A percentile compares a stretch with the other conserved stretches of the same genome.
phyloP scores from a whole-genome alignment of 2,888 invertebrate genomes.

The Eilema depressum region DNA sequence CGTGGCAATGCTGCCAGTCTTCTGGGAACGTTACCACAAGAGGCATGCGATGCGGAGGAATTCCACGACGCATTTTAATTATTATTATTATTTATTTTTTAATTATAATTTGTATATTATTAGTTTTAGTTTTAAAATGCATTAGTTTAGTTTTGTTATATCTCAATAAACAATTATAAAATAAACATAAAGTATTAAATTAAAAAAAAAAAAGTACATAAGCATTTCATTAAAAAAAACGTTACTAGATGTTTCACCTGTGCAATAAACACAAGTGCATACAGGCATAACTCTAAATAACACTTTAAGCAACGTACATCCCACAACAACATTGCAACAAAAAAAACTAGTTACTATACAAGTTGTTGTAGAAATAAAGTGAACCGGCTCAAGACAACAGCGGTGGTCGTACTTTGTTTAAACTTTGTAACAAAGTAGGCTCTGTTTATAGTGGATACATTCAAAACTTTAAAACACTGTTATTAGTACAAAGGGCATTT shows the following conservation, averaged over 20 bases:
- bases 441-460: background rate
- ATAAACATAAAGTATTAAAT: too few relatives aligned
- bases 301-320: background rate
- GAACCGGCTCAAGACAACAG: background rate
- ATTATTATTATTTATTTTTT: too few relatives aligned
- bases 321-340: background rate
- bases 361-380: conserved; percentile 6
- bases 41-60: too few relatives aligned
- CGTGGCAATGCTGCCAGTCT: too few relatives aligned
- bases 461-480: background rate
- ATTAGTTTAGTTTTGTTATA: too few relatives aligned
- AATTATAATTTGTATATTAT: too few relatives aligned
- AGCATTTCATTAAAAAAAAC: too few relatives aligned
- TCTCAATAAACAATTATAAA: too few relatives aligned
- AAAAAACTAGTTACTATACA: background rate
- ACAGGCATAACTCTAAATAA: background rate
- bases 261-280: background rate
- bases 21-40: too few relatives aligned
- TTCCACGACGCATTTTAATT: too few relatives aligned
- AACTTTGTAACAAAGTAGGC: background rate
- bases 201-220: too few relatives aligned
- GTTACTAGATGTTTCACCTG: background rate
- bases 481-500: background rate
- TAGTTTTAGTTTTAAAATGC: too few relatives aligned
- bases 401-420: background rate